phyloP scores from a whole-genome alignment of 1,140 invertebrate genomes.

The Cotesia chilonis region DNA sequence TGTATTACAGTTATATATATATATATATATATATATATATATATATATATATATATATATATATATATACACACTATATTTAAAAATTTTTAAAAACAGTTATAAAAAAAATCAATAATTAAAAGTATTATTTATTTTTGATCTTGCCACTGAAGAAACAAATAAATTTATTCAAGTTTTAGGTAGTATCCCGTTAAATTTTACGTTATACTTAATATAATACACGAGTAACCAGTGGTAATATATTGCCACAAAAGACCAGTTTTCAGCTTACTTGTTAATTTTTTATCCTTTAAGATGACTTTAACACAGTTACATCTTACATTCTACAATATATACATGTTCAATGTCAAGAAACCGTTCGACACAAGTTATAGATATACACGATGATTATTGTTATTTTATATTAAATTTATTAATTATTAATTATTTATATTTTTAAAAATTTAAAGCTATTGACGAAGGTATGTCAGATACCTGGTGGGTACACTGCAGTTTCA shows the following conservation, averaged over 20 bases:
- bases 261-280: constrained; percentile 44
- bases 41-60: no score
- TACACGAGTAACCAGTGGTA: no score
- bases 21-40: no score
- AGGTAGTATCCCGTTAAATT: constrained; percentile 4
- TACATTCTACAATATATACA: neutral
- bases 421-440: neutral
- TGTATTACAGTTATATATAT: no score
- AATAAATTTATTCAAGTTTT: neutral
- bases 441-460: constrained; percentile 74
- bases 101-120: no score
- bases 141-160: neutral
- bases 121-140: neutral
- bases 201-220: neutral
- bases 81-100: no score
- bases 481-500: constrained; percentile 83
- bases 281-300: constrained; percentile 29
- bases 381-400: no score
- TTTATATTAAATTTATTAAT: neutral
- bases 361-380: no score
- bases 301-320: neutral
- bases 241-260: constrained; percentile 35
- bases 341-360: no score
- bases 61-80: no score
- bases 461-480: constrained; percentile 76